Evolutionary conservation across 2,797 vertebrate genomes (phyloP).

Genomic region (Megalops cyprinoides): DNA sequence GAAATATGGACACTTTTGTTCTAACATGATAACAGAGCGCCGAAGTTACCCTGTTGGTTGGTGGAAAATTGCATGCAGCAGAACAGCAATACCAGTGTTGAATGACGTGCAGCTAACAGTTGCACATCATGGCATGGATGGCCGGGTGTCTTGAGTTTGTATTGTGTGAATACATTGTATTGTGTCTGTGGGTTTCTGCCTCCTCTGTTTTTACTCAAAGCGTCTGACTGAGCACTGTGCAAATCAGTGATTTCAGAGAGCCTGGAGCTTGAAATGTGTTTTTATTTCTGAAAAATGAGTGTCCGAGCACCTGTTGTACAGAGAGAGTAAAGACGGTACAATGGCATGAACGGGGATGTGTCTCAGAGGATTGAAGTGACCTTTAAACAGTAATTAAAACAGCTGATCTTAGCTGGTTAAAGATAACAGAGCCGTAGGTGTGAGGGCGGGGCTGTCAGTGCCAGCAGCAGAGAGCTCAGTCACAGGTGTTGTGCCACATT

Average conservation of each 20-base stretch:
- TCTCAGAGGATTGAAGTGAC: background rate
- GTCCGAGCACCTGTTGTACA: background rate
- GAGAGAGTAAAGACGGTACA: background rate
- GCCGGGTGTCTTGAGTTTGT: background rate
- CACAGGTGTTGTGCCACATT: too few relatives aligned
- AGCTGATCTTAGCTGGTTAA: background rate
- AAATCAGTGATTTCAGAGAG: background rate
- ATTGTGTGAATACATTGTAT: too few relatives aligned
- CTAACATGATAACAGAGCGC: too few relatives aligned
- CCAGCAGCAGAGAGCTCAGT: too few relatives aligned
- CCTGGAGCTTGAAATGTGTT: background rate
- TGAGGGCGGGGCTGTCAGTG: too few relatives aligned
- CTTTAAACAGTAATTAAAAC: background rate
- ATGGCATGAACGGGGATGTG: background rate
- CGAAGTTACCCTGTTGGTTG: background rate
- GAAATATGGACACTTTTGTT: too few relatives aligned
- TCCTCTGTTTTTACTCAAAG: too few relatives aligned
- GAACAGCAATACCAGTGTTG: too few relatives aligned
- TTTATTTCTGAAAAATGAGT: background rate
- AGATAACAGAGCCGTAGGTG: background rate
- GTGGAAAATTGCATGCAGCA: background rate
- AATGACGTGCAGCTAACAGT: background rate
- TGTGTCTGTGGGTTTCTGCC: too few relatives aligned
- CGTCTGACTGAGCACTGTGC: background rate
- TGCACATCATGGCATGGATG: background rate